These are phyloP conservation scores for Tragelaphus oryx DNA, from an alignment of 2,797 vertebrate species.

Conservation along the genomic window DNA sequence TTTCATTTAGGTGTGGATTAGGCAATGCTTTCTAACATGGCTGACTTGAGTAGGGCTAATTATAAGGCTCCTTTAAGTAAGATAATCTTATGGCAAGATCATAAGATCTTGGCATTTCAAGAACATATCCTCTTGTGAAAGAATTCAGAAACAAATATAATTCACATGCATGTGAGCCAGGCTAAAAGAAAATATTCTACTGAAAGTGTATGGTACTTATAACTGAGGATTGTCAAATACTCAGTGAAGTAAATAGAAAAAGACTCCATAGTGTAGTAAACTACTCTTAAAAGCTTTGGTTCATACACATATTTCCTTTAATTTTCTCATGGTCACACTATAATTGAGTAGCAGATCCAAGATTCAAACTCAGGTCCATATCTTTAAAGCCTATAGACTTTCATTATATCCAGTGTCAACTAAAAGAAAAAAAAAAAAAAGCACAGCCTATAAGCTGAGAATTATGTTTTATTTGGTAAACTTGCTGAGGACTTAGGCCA, in stretches of 20 bases:
- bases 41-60: background rate
- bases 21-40: background rate
- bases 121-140: background rate
- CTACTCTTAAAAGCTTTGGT: background rate
- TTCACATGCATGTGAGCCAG: background rate
- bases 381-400: background rate
- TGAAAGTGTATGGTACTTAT: background rate
- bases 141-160: background rate
- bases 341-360: background rate
- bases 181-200: background rate
- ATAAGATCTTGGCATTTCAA: background rate
- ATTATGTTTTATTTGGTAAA: background rate
- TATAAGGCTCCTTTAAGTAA: background rate
- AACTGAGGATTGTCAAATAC: background rate
- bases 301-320: background rate
- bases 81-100: background rate
- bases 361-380: background rate
- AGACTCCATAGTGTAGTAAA: background rate
- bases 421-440: background rate
- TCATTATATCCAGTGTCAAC: background rate
- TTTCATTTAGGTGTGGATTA: background rate
- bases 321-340: background rate
- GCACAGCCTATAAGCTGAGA: background rate
- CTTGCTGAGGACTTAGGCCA: background rate
- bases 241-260: background rate